phyloP scores from a whole-genome alignment of 2,888 invertebrate genomes.

The Himalopsyche kuldschensis region DNA sequence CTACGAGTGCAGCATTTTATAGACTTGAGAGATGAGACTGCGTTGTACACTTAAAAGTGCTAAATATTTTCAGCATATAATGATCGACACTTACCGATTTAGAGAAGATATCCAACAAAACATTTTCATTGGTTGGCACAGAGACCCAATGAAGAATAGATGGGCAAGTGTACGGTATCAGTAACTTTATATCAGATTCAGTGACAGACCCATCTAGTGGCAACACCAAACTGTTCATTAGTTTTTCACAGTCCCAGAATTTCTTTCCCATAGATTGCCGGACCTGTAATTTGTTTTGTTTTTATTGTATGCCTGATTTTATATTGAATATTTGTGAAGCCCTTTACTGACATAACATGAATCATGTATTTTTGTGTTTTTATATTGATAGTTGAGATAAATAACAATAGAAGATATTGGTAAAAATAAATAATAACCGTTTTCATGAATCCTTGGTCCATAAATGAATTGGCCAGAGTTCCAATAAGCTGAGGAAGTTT shows the following conservation, averaged over 20 bases:
- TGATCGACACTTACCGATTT: constrained; percentile 51
- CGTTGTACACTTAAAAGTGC: not conserved
- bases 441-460: constrained; percentile 55
- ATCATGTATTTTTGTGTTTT: not conserved
- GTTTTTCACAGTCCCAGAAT: constrained; percentile 56
- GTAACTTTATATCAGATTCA: constrained; percentile 42
- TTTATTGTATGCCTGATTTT: not conserved
- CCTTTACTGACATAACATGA: not conserved
- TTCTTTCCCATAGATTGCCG: constrained; percentile 44
- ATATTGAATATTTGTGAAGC: not conserved
- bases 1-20: no score
- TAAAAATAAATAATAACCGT: constrained; percentile 46
- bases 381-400: not conserved
- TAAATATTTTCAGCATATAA: not conserved
- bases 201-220: constrained; percentile 48
- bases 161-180: constrained; percentile 52
- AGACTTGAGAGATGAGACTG: no score
- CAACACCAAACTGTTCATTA: constrained; percentile 47
- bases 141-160: constrained; percentile 56
- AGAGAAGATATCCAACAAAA: constrained; percentile 51
- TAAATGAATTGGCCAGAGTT: constrained; percentile 54
- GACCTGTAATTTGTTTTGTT: constrained; percentile 43
- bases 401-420: not conserved
- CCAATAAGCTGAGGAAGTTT: constrained; percentile 51
- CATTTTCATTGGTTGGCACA: constrained; percentile 53